Conservation (phyloP, 2,113 vertebrate species). For the Eurypyga helias region DNA sequence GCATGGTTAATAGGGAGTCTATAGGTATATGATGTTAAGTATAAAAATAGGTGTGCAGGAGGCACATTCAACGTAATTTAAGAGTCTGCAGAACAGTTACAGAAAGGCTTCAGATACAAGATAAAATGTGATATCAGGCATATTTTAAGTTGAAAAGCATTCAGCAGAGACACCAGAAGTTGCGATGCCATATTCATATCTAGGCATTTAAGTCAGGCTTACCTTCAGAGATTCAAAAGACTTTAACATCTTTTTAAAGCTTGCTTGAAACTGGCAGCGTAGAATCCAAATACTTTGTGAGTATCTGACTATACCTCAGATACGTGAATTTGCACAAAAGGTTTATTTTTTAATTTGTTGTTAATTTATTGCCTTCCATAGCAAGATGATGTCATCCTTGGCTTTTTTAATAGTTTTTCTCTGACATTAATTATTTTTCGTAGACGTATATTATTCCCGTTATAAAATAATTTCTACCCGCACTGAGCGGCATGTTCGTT, state of each 20-base stretch:
- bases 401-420: background rate
- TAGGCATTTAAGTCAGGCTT: background rate
- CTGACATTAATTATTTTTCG: background rate
- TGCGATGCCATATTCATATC: background rate
- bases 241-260: background rate
- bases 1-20: background rate
- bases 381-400: background rate
- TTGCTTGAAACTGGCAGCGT: background rate
- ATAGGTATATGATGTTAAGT: background rate
- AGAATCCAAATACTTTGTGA: background rate
- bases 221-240: background rate
- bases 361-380: background rate
- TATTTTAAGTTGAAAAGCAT: background rate
- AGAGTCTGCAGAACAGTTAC: background rate
- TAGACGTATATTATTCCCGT: background rate
- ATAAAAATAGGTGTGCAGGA: background rate
- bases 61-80: background rate
- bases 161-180: background rate
- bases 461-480: background rate
- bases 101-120: background rate
- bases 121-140: background rate
- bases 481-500: background rate
- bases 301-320: too few species aligned
- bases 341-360: background rate
- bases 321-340: background rate